Percentiles rank a stretch among this genome's conserved stretches.
Evolutionary conservation across 2,797 vertebrate genomes (phyloP).

Genomic region (Liparis tanakae): DNA sequence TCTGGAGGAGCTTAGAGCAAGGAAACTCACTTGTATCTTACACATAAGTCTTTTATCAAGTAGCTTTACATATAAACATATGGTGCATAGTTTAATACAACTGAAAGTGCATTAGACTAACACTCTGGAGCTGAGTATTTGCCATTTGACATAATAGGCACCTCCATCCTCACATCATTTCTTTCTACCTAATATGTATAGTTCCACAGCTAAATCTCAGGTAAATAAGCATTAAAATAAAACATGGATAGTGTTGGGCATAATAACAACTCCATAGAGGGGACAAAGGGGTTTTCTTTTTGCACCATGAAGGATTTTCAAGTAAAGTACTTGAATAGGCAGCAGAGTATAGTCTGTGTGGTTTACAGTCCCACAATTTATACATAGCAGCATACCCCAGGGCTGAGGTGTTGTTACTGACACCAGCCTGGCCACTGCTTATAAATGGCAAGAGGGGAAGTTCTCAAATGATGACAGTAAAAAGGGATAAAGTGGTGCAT

Average conservation of each 20-base stretch:
- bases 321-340: constrained; percentile 61
- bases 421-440: constrained; percentile 57
- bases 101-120: neutral
- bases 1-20: neutral
- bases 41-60: neutral
- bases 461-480: constrained; percentile 46
- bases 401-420: constrained; percentile 77
- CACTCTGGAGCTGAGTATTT: neutral
- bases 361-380: constrained; percentile 68
- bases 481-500: constrained; percentile 23
- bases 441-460: constrained; percentile 69
- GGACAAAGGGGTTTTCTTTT: constrained; percentile 33
- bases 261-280: constrained; percentile 15
- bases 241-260: constrained; percentile 18
- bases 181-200: neutral
- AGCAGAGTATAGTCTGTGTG: constrained; percentile 51
- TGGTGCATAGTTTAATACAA: neutral
- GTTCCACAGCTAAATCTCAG: neutral
- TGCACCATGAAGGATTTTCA: constrained; percentile 46
- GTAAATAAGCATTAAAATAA: constrained; percentile 1
- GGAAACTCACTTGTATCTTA: neutral
- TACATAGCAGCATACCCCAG: constrained; percentile 66
- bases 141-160: neutral
- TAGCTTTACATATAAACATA: neutral
- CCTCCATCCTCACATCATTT: neutral